Evolutionary conservation across 2,113 vertebrate species (phyloP).

Genomic region (Phaethornis superciliosus): DNA sequence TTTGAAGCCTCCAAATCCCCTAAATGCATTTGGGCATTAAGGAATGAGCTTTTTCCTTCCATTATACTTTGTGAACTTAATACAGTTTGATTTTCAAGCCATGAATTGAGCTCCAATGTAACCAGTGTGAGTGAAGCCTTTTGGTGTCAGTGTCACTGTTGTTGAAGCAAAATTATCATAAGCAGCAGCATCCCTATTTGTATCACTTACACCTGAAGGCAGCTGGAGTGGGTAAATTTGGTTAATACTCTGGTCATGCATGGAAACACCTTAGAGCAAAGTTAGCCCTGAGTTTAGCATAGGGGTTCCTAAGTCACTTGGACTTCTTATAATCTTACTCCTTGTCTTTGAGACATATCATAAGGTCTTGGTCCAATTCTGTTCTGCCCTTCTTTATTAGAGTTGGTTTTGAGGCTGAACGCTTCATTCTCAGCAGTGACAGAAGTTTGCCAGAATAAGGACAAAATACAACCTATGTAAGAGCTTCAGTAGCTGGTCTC

Average conservation of each 20-base stretch:
- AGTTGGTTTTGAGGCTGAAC: neutral
- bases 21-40: neutral
- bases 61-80: neutral
- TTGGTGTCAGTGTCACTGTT: neutral
- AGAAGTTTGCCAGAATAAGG: neutral
- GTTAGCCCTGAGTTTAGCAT: neutral
- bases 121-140: neutral
- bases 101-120: neutral
- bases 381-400: neutral
- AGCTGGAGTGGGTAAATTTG: neutral
- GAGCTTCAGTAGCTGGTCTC: neutral
- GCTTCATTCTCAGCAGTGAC: neutral
- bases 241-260: neutral
- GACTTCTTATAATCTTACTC: neutral
- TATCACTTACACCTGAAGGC: neutral
- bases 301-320: neutral
- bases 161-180: neutral
- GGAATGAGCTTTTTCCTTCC: slow-evolving; percentile 12
- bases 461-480: neutral
- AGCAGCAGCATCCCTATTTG: neutral
- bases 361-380: neutral
- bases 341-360: neutral
- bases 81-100: slow-evolving; percentile 17
- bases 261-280: neutral
- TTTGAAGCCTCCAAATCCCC: neutral